These are phyloP conservation scores for Seriola rivoliana DNA, from an alignment of 2,113 vertebrate genomes.

Conservation along the genomic window DNA sequence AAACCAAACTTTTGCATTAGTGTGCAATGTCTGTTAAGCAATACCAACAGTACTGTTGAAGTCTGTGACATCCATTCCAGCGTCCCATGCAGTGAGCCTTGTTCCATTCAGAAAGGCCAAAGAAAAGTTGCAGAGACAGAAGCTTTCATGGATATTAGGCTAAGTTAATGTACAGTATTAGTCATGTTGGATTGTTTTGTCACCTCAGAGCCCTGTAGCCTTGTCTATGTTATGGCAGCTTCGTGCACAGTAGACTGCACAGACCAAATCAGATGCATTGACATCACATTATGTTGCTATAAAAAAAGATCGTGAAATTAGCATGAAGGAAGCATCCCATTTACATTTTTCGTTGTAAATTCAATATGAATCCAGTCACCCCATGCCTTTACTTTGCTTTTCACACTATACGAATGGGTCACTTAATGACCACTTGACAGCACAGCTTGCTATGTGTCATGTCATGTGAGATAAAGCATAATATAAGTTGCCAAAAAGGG, in stretches of 20 bases:
- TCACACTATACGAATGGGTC: slow-evolving; percentile 38
- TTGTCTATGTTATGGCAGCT: slow-evolving; percentile 76
- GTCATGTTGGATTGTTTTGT: slow-evolving; percentile 43
- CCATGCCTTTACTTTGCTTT: slow-evolving; percentile 73
- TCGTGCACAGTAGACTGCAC: slow-evolving; percentile 62
- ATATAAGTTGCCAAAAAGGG: slow-evolving; percentile 32
- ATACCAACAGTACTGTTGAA: slow-evolving; percentile 74
- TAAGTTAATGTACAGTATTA: slow-evolving; percentile 69
- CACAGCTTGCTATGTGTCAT: slow-evolving; percentile 6
- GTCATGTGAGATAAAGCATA: slow-evolving; percentile 22
- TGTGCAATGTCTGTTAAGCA: slow-evolving; percentile 78
- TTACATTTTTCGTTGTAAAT: slow-evolving; percentile 32
- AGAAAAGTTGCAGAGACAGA: slow-evolving; percentile 61
- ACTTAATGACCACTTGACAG: slow-evolving; percentile 13
- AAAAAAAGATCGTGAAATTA: slow-evolving; percentile 11
- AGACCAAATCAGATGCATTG: slow-evolving; percentile 68
- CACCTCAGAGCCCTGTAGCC: slow-evolving; percentile 70
- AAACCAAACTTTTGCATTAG: slow-evolving; percentile 73
- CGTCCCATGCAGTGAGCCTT: slow-evolving; percentile 49
- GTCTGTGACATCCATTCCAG: slow-evolving; percentile 57
- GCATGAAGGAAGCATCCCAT: slow-evolving; percentile 41
- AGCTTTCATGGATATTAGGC: slow-evolving; percentile 7
- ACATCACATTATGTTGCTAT: slow-evolving; percentile 37
- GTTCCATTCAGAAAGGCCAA: slow-evolving; percentile 70
- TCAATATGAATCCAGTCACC: slow-evolving; percentile 53